Evolutionary conservation across 1,140 invertebrate genomes (phyloP), one percentile per base, ranked within the genome.

Genomic region (Pseudachorutes palmiensis): DNA sequence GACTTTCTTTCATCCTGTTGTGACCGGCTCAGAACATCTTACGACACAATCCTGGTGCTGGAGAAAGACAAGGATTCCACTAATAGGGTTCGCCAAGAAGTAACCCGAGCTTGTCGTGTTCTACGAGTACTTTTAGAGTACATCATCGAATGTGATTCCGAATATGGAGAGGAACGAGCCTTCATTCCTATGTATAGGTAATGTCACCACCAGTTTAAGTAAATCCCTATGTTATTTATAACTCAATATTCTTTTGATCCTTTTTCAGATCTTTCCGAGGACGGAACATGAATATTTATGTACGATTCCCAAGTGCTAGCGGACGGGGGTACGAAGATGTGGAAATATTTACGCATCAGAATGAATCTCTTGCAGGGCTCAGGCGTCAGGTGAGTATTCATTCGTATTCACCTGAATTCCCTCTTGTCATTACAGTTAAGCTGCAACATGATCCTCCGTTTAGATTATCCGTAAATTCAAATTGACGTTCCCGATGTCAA

Each of bases 71-170:
- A 80, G 63, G 80, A 82, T 63, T 77, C 78, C 60, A 78, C 81
- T 26, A 81, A 81, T 59, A 82, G 83, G 67, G 76, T 82, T 67
- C 82, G 84, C 72, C 83, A 85, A 36, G 91, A 94, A 76, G 87
- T 89, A n/a, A 85, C 89, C 58, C 87, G 90, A 78, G 92, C 97
- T 86, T 94, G 93, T 77, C 85, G 94, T 67, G 90, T 98, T 28
- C 85, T 98, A 76, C 91, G 92, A 81, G 93, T 97, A 73, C 83
- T 98, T 68, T 88, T 92, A 75, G 94, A 97, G 81, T 98, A 98
- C 77, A 88, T 98, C 64, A 90, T 88, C 68, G 94, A 98, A 79
- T 97, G 94, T 82, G 95, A 98, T 82, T 87, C 88, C 65, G 87
- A 90, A 65, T 97, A 92, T 80, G 86, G 87, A 29, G 89, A 90